Conservation (phyloP, 1,140 invertebrate genomes). For the Ostrea denselamellosa region DNA sequence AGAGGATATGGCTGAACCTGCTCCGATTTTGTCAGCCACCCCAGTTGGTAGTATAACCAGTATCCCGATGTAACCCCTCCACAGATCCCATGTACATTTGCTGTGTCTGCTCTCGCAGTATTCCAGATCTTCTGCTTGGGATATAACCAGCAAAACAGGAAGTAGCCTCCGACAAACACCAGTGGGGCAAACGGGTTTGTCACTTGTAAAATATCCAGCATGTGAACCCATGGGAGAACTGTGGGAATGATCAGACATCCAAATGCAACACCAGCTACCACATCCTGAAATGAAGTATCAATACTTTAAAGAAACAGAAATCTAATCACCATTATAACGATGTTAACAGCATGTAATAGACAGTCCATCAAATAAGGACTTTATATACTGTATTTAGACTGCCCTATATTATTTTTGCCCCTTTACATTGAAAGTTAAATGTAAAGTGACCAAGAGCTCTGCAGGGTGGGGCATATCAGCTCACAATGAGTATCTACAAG, state of each 20-base stretch:
- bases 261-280: conserved; percentile 80
- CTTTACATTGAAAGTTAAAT: too few relatives aligned
- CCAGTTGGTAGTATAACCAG: conserved; percentile 90
- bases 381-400: too few relatives aligned
- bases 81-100: conserved; percentile 87
- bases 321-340: too few relatives aligned
- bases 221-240: conserved; percentile 87
- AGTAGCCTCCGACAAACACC: conserved; percentile 83
- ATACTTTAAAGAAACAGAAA: not conserved
- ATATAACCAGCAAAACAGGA: conserved; percentile 85
- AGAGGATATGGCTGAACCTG: conserved; percentile 18
- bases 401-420: too few relatives aligned
- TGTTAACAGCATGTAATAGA: too few relatives aligned
- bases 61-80: conserved; percentile 87
- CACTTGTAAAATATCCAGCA: conserved; percentile 86
- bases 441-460: too few relatives aligned
- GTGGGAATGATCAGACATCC: conserved; percentile 85
- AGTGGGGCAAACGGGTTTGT: conserved; percentile 85
- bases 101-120: conserved; percentile 87
- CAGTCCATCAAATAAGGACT: too few relatives aligned
- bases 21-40: conserved; percentile 66
- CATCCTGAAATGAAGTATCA: conserved; percentile 76
- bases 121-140: conserved; percentile 81
- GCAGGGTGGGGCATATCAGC: too few relatives aligned
- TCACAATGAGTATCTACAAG: too few relatives aligned